Evolutionary conservation across 2,888 invertebrate species (phyloP), one percentile per base, ranked within the genome.

Genomic region (Euclidia mi): DNA sequence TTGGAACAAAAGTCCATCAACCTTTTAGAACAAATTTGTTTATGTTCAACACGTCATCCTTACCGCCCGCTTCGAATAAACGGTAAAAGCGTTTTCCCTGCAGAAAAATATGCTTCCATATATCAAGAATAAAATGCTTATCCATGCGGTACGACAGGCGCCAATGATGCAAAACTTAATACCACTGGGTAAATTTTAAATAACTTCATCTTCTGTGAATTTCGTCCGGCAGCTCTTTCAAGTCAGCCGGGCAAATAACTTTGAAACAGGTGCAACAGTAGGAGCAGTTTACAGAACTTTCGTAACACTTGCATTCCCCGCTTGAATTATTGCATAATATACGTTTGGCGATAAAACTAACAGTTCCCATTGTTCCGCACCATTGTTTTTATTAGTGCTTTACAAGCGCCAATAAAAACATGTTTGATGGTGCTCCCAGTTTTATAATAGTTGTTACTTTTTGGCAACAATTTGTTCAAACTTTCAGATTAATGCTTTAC

Each of bases 321-420:
- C 76, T 82, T 89, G 88, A 90, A 84, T 89, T 89, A 90, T 87
- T 84, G 85, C 85, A 85, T 87, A 85, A 87, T 89, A 88, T 85
- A 86, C 76, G 77, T 71, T 77, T 71, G 69, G 81, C 78, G 78
- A 84, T 90, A 88, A 90, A 91, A 87, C 85, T 81, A 83, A 82
- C 78, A 75, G 78, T 82, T 83, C 71, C 84, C 67, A 84, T 83
- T 84, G 86, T 84, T 85, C 82, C 63, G 75, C 77, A 59, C 78
- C 78, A 82, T 81, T 79, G 84, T 84, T 89, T 89, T 89, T 90
- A 89, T 88, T 84, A 83, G 79, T 65, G 62, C 78, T 79, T 80
- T n/a, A n/a, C n/a, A n/a, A n/a, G n/a, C n/a, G n/a, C n/a, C n/a
- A n/a, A 81, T 85, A 87, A 86, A 87, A n/a, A n/a, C n/a, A 79